Conservation (phyloP, 2,888 invertebrate genomes). For the Machimus rusticus region DNA sequence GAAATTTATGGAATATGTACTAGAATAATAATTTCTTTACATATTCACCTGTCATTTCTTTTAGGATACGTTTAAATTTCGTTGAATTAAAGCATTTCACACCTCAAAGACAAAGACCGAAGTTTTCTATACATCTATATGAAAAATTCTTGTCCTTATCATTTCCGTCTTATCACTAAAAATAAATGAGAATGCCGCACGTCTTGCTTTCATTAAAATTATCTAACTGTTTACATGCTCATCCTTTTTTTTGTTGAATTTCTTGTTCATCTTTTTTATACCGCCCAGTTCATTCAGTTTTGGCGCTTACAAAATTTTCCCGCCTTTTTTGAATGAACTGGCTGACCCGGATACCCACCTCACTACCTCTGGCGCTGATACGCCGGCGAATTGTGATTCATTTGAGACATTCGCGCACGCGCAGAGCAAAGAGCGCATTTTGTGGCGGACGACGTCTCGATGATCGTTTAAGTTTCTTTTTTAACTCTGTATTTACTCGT, state of each 20-base stretch:
- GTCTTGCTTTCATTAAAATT: constrained; percentile 17
- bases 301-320: constrained; percentile 30
- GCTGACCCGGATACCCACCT: constrained; percentile 25
- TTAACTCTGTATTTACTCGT: background rate
- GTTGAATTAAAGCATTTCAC: background rate
- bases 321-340: constrained; percentile 30
- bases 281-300: constrained; percentile 5
- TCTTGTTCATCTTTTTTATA: background rate
- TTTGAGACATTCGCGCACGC: constrained; percentile 33
- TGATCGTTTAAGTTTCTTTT: background rate
- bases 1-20: no score
- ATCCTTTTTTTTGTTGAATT: background rate
- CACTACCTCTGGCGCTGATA: constrained; percentile 14
- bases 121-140: background rate
- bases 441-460: background rate
- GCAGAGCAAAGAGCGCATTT: background rate
- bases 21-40: background rate
- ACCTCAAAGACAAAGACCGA: background rate
- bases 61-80: background rate
- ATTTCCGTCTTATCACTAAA: background rate
- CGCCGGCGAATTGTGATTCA: constrained; percentile 17
- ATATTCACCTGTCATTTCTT: background rate
- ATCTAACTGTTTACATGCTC: constrained; percentile 22
- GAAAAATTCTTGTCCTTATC: background rate
- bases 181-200: background rate